Evolutionary conservation across 2,888 invertebrate species (phyloP).

Genomic region (Noctua fimbriata): DNA sequence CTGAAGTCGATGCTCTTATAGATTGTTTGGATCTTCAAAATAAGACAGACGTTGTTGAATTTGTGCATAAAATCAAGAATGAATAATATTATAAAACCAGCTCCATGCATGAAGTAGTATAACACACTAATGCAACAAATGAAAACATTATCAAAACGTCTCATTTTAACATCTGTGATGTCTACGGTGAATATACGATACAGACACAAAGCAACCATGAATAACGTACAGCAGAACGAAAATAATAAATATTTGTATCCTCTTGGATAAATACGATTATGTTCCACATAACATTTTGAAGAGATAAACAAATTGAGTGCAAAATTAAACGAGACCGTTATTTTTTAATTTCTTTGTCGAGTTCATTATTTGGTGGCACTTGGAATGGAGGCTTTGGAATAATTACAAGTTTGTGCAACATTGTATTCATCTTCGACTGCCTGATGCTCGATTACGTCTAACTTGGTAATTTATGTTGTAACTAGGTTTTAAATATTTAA

Average conservation of each 20-base stretch:
- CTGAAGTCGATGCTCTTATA: slow-evolving; percentile 27
- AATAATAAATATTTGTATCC: slow-evolving; percentile 17
- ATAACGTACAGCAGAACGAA: neutral
- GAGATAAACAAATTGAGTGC: slow-evolving; percentile 6
- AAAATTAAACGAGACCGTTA: slow-evolving; percentile 6
- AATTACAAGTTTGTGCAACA: neutral
- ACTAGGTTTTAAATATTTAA: neutral
- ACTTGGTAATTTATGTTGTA: neutral
- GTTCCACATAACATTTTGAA: slow-evolving; percentile 20
- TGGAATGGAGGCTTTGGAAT: neutral
- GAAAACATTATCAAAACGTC: neutral
- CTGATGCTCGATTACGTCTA: neutral
- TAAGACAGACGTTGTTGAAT: slow-evolving; percentile 23
- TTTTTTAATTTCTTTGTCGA: slow-evolving; percentile 14
- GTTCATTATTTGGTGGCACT: slow-evolving; percentile 4
- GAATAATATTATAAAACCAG: slow-evolving; percentile 7
- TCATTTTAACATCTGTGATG: neutral
- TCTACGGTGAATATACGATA: neutral
- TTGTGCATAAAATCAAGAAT: slow-evolving; percentile 16
- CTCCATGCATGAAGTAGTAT: neutral
- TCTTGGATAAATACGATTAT: slow-evolving; percentile 7
- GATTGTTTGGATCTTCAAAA: slow-evolving; percentile 47
- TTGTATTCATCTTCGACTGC: neutral
- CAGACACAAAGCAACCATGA: neutral
- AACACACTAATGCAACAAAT: neutral